A percentile compares a stretch with the other conserved stretches of the same genome.
These are phyloP conservation scores for Mormyrus hasselquistii DNA, from an alignment of 2,797 vertebrate genomes.

Conservation along the genomic window DNA sequence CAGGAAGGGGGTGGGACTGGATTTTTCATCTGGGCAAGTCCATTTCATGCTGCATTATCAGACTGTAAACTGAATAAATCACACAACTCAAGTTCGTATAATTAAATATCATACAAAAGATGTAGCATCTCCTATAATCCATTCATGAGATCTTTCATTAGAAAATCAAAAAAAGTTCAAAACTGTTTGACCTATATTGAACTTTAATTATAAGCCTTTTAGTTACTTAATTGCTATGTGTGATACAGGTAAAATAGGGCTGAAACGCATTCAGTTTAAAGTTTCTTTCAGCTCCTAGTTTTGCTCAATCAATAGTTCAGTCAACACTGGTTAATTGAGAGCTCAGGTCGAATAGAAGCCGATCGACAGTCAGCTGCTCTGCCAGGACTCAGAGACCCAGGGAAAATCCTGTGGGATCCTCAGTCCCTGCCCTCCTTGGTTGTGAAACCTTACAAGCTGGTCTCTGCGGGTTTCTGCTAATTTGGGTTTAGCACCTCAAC, in stretches of 20 bases:
- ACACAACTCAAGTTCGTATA: neutral
- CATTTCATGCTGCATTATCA: neutral
- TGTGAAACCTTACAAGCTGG: neutral
- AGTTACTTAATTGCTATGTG: neutral
- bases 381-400: neutral
- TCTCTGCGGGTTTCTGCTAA: neutral
- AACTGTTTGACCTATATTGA: neutral
- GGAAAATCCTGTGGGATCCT: neutral
- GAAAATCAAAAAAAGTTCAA: neutral
- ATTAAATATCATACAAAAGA: neutral
- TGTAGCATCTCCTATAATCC: neutral
- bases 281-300: constrained; percentile 2
- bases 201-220: neutral
- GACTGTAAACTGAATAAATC: neutral
- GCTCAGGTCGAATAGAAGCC: neutral
- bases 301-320: neutral
- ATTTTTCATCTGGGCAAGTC: neutral
- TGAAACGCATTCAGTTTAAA: neutral
- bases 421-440: neutral
- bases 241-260: neutral
- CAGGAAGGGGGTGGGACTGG: neutral
- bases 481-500: neutral
- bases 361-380: neutral
- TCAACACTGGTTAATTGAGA: neutral
- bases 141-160: neutral